These are phyloP conservation scores for Schizothorax lantsangensis DNA, from an alignment of 2,797 vertebrate genomes.

Conservation along the genomic window DNA sequence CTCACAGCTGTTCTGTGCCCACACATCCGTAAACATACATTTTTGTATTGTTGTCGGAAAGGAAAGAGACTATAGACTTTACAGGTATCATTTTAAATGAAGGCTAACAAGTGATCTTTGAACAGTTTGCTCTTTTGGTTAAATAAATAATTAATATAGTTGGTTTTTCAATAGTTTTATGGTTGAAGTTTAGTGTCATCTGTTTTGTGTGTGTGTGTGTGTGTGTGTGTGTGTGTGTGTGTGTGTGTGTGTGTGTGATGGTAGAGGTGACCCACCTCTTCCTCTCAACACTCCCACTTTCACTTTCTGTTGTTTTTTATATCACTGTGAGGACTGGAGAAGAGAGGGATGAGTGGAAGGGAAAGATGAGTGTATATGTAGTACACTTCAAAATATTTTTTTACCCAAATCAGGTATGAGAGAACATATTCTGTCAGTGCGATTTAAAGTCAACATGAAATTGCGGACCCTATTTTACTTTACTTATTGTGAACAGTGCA, in stretches of 20 bases:
- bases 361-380: conserved; percentile 3
- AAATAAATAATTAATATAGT: not conserved
- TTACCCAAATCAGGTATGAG: not conserved
- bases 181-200: not conserved
- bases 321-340: conserved; percentile 10
- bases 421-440: not conserved
- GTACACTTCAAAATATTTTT: not conserved
- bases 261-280: not conserved
- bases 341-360: conserved; percentile 19
- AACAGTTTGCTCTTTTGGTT: not conserved
- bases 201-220: conserved; percentile 11
- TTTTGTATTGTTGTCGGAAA: not conserved
- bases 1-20: conserved; percentile 43
- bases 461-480: not conserved
- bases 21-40: conserved; percentile 21
- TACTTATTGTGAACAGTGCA: not conserved
- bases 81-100: not conserved
- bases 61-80: not conserved
- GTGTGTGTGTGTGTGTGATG: not conserved
- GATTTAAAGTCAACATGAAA: not conserved
- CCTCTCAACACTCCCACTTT: conserved; percentile 38
- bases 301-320: not conserved
- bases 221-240: not conserved
- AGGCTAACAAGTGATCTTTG: not conserved
- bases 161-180: not conserved